Evolutionary conservation across 1,140 invertebrate species (phyloP).

Genomic region (Meteorus sp.): DNA sequence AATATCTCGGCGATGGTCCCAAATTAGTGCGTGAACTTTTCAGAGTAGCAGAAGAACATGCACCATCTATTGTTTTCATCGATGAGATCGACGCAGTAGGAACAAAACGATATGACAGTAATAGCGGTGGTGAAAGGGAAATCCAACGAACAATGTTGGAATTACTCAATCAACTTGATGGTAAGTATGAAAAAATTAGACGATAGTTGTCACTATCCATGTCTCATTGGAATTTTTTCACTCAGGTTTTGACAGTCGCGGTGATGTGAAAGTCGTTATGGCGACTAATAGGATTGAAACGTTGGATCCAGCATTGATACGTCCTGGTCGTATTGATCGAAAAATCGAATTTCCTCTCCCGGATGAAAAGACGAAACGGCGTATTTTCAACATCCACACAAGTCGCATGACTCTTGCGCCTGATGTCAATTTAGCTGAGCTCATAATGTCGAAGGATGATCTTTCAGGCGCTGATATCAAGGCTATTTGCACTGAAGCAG

Average conservation of each 20-base stretch:
- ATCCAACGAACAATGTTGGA: conserved; percentile 99
- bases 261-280: conserved; percentile 92
- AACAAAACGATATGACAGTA: conserved; percentile 99
- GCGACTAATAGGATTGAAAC: conserved; percentile 99
- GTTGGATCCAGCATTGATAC: conserved; percentile 96
- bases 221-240: conserved; percentile 1
- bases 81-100: conserved; percentile 99
- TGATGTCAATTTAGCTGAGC: conserved; percentile 97
- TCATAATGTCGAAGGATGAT: conserved; percentile 99
- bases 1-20: conserved; percentile 98
- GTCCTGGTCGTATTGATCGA: conserved; percentile 97
- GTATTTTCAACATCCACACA: conserved; percentile 99
- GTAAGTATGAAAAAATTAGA: conserved; percentile 82
- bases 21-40: conserved; percentile 98
- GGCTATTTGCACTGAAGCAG: conserved; percentile 99
- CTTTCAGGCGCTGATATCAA: conserved; percentile 95
- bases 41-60: conserved; percentile 98
- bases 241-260: conserved; percentile 74
- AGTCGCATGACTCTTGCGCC: conserved; percentile 96
- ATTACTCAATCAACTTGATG: conserved; percentile 97
- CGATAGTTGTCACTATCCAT: neutral
- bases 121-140: conserved; percentile 98
- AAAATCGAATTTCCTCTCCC: conserved; percentile 99
- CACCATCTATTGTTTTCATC: conserved; percentile 99
- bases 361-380: conserved; percentile 97